Evolutionary conservation across 92 coral and sea anemone species (phyloP).

Genomic region (Chrysogorgia sp.): DNA sequence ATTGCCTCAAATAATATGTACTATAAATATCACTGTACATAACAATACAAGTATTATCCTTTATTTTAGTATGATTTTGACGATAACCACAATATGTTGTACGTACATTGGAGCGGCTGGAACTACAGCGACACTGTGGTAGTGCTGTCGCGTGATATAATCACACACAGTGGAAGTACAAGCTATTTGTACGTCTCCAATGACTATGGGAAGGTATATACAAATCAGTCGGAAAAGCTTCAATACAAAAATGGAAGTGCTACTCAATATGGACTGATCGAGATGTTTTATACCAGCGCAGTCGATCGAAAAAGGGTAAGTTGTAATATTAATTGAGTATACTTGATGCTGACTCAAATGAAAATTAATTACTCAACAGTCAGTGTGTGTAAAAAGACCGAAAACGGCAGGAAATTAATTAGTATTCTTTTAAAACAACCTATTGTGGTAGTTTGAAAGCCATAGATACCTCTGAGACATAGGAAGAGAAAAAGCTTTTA

Average conservation of each 20-base stretch:
- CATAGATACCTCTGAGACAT: too few species aligned
- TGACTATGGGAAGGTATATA: slow-evolving; percentile 70
- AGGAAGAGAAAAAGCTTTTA: too few species aligned
- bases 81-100: slow-evolving; percentile 79
- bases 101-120: slow-evolving; percentile 89
- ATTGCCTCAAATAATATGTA: too few species aligned
- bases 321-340: background rate
- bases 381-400: background rate
- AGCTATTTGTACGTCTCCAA: slow-evolving; percentile 92
- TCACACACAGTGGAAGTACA: slow-evolving; percentile 56
- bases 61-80: slow-evolving; percentile 71
- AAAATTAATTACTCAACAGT: too few species aligned
- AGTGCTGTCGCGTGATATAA: slow-evolving; percentile 70
- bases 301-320: slow-evolving; percentile 77
- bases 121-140: slow-evolving; percentile 84
- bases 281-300: slow-evolving; percentile 77
- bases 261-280: slow-evolving; percentile 46
- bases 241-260: slow-evolving; percentile 35
- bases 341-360: background rate
- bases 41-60: background rate
- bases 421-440: too few species aligned
- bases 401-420: too few species aligned
- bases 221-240: slow-evolving; percentile 64
- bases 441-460: too few species aligned
- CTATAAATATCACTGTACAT: too few species aligned